Evolutionary conservation across 1,140 invertebrate species (phyloP).

Genomic region (Drosophila suzukii): DNA sequence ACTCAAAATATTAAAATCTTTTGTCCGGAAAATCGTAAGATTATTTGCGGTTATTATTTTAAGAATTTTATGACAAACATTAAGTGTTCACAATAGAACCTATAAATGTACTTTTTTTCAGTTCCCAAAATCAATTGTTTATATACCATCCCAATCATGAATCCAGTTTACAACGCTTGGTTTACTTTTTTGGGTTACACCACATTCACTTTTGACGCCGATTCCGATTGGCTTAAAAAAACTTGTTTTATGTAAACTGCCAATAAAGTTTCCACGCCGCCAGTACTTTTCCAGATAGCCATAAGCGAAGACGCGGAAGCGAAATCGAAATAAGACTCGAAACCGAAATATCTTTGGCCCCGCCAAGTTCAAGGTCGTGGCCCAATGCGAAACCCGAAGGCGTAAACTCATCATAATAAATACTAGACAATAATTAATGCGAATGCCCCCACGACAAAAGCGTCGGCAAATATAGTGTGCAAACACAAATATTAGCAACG

Average conservation of each 20-base stretch:
- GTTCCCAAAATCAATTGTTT: conserved; percentile 5
- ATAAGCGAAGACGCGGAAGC: conserved; percentile 12
- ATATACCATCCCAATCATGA: conserved; percentile 5
- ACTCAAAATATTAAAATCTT: background rate
- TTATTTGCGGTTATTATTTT: background rate
- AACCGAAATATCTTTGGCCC: conserved; percentile 20
- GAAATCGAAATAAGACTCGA: conserved; percentile 32
- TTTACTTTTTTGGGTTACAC: conserved; percentile 15
- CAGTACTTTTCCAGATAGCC: conserved; percentile 37
- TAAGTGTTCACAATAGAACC: background rate
- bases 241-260: conserved; percentile 26
- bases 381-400: conserved; percentile 32
- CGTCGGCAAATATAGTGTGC: conserved; percentile 58
- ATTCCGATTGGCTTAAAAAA: conserved; percentile 1
- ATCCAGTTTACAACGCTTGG: conserved; percentile 11
- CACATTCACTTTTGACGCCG: conserved; percentile 38
- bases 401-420: conserved; percentile 51
- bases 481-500: conserved; percentile 33
- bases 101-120: background rate
- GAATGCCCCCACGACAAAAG: conserved; percentile 75
- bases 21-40: background rate
- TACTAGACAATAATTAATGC: conserved; percentile 69
- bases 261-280: conserved; percentile 35
- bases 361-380: conserved; percentile 49
- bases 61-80: conserved; percentile 1